These are phyloP conservation scores for Schizotus pectinicornis DNA, from an alignment of 2,888 invertebrate species.

Conservation along the genomic window DNA sequence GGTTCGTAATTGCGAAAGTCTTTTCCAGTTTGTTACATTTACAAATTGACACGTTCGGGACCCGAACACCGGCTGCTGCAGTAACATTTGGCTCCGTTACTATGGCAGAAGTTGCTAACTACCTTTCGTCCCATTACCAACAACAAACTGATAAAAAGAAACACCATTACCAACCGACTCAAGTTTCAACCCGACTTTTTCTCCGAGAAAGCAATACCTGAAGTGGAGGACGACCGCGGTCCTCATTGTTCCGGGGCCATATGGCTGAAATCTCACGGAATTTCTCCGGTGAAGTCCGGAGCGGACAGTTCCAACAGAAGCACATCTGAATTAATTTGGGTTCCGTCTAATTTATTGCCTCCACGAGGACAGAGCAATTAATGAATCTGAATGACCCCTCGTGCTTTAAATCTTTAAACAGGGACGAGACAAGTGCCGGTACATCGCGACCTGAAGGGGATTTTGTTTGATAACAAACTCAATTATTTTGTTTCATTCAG, in stretches of 20 bases:
- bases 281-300: neutral
- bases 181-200: slow-evolving; percentile 40
- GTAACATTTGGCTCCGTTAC: slow-evolving; percentile 42
- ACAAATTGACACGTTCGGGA: slow-evolving; percentile 56
- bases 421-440: neutral
- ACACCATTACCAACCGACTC: slow-evolving; percentile 46
- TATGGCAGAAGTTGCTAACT: slow-evolving; percentile 51
- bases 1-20: slow-evolving; percentile 56
- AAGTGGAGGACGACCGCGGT: slow-evolving; percentile 21
- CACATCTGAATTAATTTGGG: too few relatives aligned
- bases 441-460: neutral
- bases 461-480: slow-evolving; percentile 9
- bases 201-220: slow-evolving; percentile 28
- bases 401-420: neutral
- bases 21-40: slow-evolving; percentile 57
- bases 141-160: slow-evolving; percentile 54
- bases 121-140: slow-evolving; percentile 50
- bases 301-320: too few relatives aligned
- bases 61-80: slow-evolving; percentile 33
- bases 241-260: slow-evolving; percentile 11
- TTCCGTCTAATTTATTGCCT: too few relatives aligned
- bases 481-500: slow-evolving; percentile 7
- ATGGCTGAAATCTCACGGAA: slow-evolving; percentile 18
- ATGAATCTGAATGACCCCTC: too few relatives aligned
- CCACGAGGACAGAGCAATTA: too few relatives aligned